Conservation (phyloP, 2,888 invertebrate species). For the Lymantria monacha region DNA sequence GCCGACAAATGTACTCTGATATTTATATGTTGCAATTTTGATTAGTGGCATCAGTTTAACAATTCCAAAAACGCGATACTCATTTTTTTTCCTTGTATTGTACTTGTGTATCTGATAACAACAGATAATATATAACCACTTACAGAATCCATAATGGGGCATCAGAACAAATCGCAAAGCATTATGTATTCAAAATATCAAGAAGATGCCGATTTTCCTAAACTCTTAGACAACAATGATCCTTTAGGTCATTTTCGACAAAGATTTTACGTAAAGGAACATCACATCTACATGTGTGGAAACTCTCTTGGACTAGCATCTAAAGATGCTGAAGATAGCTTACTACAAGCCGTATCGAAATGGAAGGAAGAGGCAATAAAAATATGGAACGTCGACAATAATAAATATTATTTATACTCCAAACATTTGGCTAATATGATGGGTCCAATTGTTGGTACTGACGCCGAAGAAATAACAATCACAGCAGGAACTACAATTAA, state of each 20-base stretch:
- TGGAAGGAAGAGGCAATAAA: conserved; percentile 65
- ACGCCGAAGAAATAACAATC: conserved; percentile 55
- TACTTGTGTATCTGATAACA: no score
- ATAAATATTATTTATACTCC: conserved; percentile 61
- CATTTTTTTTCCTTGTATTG: background rate
- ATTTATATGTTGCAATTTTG: conserved; percentile 22
- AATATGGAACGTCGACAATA: conserved; percentile 55
- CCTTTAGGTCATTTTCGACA: conserved; percentile 51
- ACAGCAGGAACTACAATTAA: conserved; percentile 55
- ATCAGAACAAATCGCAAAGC: background rate
- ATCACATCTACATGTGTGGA: conserved; percentile 62
- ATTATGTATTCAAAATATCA: conserved; percentile 45
- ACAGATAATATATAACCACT: background rate
- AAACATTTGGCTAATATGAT: conserved; percentile 49
- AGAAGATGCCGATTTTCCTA: conserved; percentile 49
- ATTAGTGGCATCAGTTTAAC: background rate
- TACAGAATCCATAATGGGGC: background rate
- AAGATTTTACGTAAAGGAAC: conserved; percentile 57
- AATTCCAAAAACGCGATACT: background rate
- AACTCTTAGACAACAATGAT: conserved; percentile 60
- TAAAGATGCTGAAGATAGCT: conserved; percentile 55
- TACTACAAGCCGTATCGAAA: conserved; percentile 41
- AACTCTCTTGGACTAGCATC: conserved; percentile 67
- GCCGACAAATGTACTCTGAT: conserved; percentile 16
- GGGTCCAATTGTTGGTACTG: conserved; percentile 60